Evolutionary conservation across 2,113 vertebrate species (phyloP).

Genomic region (Periophthalmodon schlosseri): DNA sequence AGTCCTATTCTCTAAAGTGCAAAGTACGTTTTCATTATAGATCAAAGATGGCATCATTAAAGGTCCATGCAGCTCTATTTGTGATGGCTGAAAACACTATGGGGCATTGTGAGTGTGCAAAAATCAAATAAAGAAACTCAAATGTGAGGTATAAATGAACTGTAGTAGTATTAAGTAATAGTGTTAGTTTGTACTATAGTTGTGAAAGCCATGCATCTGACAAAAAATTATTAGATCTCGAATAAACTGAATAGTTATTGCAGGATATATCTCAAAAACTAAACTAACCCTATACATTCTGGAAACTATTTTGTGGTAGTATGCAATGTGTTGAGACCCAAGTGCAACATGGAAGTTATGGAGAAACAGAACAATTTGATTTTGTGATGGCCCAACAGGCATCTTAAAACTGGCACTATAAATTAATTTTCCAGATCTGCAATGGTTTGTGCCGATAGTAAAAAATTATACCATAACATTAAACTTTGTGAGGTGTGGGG

Average conservation of each 20-base stretch:
- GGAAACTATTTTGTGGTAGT: no score
- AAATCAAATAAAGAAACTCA: neutral
- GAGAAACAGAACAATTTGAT: neutral
- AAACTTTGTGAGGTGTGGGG: neutral
- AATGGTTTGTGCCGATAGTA: neutral
- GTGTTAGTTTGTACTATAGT: neutral
- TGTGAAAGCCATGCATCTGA: neutral
- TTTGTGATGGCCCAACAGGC: neutral
- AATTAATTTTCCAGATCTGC: neutral
- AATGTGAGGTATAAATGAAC: neutral
- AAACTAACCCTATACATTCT: neutral
- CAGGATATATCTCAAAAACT: no score
- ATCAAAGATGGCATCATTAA: conserved; percentile 6
- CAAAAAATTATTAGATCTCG: neutral
- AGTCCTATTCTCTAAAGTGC: neutral
- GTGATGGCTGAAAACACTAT: neutral
- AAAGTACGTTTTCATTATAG: neutral
- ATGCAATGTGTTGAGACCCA: no score
- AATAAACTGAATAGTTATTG: neutral
- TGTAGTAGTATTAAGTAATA: neutral
- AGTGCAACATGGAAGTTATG: no score
- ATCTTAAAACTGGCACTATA: neutral
- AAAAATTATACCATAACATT: neutral
- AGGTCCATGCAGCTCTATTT: neutral
- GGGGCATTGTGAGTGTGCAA: neutral